Evolutionary conservation across 2,888 invertebrate species (phyloP), one percentile per base, ranked within the genome.

Genomic region (Sinotaia quadrata): DNA sequence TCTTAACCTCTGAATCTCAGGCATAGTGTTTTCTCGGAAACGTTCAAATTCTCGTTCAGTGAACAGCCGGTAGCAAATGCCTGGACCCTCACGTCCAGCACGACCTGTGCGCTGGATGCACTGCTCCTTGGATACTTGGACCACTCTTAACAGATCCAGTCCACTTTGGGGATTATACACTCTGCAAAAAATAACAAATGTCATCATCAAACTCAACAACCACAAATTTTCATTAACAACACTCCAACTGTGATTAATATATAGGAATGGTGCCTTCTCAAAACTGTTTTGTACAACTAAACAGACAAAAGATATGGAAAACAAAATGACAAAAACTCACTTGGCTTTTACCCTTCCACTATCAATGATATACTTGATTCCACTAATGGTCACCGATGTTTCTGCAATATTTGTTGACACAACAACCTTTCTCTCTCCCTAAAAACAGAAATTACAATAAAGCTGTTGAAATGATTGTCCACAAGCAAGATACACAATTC

Each of bases 81-180:
- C 97, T 68, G 94, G 76, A 4, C 84, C 91, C 84, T 96, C 95
- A 69, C 98, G 92, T 27, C 97, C 97, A 15, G 97, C 96, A 77
- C 98, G 91, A 0, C 98, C 98, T 15, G 95, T 92, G 76, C 98
- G 91, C 90, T 98, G 98, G 93, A 94, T 94, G 15, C 95, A 94
- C 89, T 97, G 97, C 37, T 97, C 96, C 88, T 95, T 94, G 27
- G 97, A 95, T 79, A 96, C 92, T 79, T 92, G 90, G 73, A 93
- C 92, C 37, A 96, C 93, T 83, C 92, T 92, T 70, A 98, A 89
- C 33, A 94, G 89, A 88, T 97, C 96, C 74, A 97, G 90, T 4
- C 96, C 95, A 29, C 94, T 94, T 29, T 91, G 90, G 0, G 94
- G 92, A 84, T 94, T 94, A 90, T 93, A 95, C 7, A 93, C 76